A percentile compares a stretch with the other conserved stretches of the same genome.
phyloP scores from a whole-genome alignment of 2,113 vertebrate genomes.

The Cheirogaleus medius region DNA sequence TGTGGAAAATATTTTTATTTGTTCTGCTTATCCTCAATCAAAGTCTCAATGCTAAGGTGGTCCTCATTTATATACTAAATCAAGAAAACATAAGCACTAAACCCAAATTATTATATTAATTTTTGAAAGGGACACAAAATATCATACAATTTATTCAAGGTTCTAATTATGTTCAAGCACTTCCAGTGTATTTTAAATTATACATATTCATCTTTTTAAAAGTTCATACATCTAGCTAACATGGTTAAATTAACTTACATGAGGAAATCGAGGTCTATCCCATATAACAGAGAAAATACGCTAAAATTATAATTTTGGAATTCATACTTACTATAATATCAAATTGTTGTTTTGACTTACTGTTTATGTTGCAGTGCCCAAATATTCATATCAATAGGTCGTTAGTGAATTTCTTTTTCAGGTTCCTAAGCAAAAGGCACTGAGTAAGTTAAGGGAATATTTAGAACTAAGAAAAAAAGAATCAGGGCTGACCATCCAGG shows the following conservation, averaged over 20 bases:
- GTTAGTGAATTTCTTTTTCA: not conserved
- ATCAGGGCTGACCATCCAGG: not conserved
- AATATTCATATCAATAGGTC: not conserved
- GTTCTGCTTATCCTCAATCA: not conserved
- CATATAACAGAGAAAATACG: not conserved
- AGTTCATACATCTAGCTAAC: not conserved
- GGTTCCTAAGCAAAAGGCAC: not conserved
- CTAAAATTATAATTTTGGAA: not conserved
- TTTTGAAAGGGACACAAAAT: constrained; percentile 32
- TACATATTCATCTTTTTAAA: not conserved
- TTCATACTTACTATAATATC: not conserved
- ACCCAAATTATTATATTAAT: not conserved
- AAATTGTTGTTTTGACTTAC: not conserved
- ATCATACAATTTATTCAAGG: not conserved
- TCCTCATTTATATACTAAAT: not conserved
- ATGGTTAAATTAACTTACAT: not conserved
- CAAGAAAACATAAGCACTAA: not conserved
- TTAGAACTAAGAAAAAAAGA: not conserved
- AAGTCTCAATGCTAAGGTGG: not conserved
- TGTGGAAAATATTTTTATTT: not conserved
- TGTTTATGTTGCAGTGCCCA: not conserved
- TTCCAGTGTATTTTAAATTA: not conserved
- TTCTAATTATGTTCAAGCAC: not conserved
- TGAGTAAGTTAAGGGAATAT: not conserved
- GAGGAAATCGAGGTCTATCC: not conserved